Base-by-base conservation (phyloP, 2,113 vertebrate species). In the Perca fluviatilis region DNA sequence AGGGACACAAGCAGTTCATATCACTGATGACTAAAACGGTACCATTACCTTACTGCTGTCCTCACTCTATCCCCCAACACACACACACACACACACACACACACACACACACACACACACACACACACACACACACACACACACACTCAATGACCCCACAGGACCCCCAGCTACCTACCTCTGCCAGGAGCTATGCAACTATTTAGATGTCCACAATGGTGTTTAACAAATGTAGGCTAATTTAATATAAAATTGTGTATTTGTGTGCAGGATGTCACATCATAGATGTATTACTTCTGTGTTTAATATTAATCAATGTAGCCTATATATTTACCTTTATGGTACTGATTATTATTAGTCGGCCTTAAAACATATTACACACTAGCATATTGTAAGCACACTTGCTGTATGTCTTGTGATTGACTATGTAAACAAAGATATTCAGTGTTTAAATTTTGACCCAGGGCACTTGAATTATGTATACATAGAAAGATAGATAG, bases 1-100 rank as follows among this genome's bases (percentile, higher is more conserved):
- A 86, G 65, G 50, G 63, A 74, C 15, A 61, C 54, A 62, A 64
- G 83, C 67, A 87, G 90, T 80, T 89, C 87, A 87, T 82, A 85
- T 85, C 83, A 85, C 79, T 76, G 85, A 92, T 87, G 87, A 86
- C 85, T 86, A 58, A 92, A 90, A 82, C 68, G 19, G 79, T 70
- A 46, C 3, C 4, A 1, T 65, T 74, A 80, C 66, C 54, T 78
- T 74, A 67, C 61, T 50, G 76, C 82, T 69, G 30, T 60, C 53
- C 69, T 72, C 30, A 72, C 56, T 2, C 47, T 66, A 11, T 36
- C 64, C 60, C 66, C 27, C 10, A 2, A 51, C 64, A 74, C 36
- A 47, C 74, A 75, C 58, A 46, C n/a, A 27, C 63, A 65, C 43
- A 47, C 71, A 66, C 54, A 77, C 68, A 43, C 53, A 61, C 67